Base-by-base conservation (phyloP, 2,113 vertebrate genomes). In the Candoia aspera region DNA sequence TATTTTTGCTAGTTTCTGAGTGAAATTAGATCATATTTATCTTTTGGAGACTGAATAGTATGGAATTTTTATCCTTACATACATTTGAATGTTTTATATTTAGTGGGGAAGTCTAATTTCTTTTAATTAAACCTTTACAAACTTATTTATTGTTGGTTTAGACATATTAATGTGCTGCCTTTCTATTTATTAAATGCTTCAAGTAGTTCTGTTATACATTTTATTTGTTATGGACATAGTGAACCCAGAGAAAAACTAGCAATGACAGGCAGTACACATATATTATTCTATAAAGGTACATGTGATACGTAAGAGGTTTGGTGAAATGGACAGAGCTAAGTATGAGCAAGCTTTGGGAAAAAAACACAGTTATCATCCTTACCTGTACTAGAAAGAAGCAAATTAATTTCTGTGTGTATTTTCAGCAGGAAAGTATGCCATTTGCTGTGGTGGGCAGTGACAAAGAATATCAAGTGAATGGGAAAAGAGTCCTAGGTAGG, bases 371-470 rank as follows among this genome's bases (percentile, higher is more conserved):
- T 84, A n/a, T 84, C 21, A 12, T 46, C 49, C 21, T 53, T 87
- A 19, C 3, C 23, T 37, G 15, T 55, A 92, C 11, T 33, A 86
- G 49, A 90, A 57, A 94, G 91, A 59, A 94, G 84, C n/a, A 68
- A 42, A 87, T 68, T 96, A 92, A 95, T 29, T 94, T 93, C 92
- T 23, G 8, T 0, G 62, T 94, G 91, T 97, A 85, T 94, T 68
- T 95, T 93, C 94, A 97, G 97, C 97, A 99, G 99, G 99, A 99
- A 97, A 97, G 97, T 91, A 99, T 99, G 98, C 99, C 99, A 86
- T 99, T 99, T 24, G 99, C 99, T 21, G 99, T 99, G 92, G 99
- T 99, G 94, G 99, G 99, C 91, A 99, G 99, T 0, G 99, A 99
- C 97, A 99, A 99, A 97, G 99, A 99, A 94, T 99, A 99, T 95